phyloP scores from a whole-genome alignment of 2,888 invertebrate genomes.

The Plebejus argus region DNA sequence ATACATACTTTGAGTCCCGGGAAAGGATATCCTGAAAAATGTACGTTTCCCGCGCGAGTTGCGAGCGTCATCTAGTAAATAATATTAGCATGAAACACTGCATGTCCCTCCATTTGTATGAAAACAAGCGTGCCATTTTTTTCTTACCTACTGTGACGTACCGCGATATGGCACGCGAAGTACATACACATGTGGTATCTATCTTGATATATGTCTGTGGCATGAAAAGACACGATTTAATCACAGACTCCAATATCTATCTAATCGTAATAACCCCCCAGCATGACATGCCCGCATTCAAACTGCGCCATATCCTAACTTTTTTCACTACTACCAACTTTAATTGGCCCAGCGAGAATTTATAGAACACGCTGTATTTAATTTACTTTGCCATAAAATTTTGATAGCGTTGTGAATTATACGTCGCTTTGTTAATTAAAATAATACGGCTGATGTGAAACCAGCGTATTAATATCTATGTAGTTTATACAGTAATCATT shows the following conservation, averaged over 20 bases:
- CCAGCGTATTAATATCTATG: not conserved
- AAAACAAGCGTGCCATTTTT: too few species aligned
- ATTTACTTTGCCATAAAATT: conserved; percentile 22
- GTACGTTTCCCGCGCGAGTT: too few species aligned
- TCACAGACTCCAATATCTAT: not conserved
- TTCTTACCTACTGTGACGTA: too few species aligned
- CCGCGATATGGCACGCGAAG: too few species aligned
- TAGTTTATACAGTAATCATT: not conserved
- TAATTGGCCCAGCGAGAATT: conserved; percentile 16
- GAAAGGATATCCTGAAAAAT: too few species aligned
- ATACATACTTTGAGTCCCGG: too few species aligned
- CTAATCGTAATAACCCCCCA: not conserved
- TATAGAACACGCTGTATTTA: conserved; percentile 14
- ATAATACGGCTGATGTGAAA: not conserved
- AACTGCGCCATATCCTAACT: conserved; percentile 22
- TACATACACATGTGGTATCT: too few species aligned
- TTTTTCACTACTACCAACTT: conserved; percentile 7
- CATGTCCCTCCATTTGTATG: too few species aligned
- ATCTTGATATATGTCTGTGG: too few species aligned
- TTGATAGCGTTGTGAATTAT: conserved; percentile 9
- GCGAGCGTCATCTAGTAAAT: too few species aligned
- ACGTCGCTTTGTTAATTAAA: not conserved
- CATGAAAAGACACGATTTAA: not conserved
- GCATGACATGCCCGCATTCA: not conserved
- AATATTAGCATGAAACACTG: too few species aligned